Percentiles rank a stretch among this genome's conserved stretches.
phyloP scores from a whole-genome alignment of 2,797 vertebrate genomes.

The Trachops cirrhosus region DNA sequence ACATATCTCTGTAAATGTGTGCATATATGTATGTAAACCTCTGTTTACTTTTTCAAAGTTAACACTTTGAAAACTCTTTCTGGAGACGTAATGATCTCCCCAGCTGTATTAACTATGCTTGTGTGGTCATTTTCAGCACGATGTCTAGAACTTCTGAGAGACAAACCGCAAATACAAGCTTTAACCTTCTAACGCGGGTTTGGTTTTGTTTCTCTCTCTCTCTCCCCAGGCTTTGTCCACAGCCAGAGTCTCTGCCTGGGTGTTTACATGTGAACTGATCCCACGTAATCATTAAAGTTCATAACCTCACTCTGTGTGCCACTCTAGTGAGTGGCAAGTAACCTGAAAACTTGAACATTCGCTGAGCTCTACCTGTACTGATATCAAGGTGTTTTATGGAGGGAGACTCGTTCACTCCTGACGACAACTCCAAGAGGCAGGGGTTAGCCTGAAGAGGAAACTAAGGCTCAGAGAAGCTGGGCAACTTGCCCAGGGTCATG shows the following conservation, averaged over 20 bases:
- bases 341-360: neutral
- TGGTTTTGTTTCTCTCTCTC: neutral
- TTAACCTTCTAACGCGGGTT: neutral
- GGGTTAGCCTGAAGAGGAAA: neutral
- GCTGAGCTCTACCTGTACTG: neutral
- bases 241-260: neutral
- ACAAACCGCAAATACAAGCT: neutral
- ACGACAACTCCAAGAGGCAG: neutral
- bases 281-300: neutral
- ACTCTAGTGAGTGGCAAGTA: neutral
- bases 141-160: neutral
- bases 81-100: neutral
- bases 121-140: neutral
- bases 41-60: neutral
- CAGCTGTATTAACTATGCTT: neutral
- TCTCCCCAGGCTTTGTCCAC: neutral
- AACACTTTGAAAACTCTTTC: neutral
- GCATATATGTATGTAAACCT: neutral
- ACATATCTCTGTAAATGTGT: accelerated
- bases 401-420: neutral
- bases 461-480: neutral
- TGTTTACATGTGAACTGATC: neutral
- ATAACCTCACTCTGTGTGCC: neutral
- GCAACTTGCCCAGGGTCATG: neutral
- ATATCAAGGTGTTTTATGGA: neutral